phyloP scores from a whole-genome alignment of 2,797 vertebrate genomes.

The Eidolon dupreanum region DNA sequence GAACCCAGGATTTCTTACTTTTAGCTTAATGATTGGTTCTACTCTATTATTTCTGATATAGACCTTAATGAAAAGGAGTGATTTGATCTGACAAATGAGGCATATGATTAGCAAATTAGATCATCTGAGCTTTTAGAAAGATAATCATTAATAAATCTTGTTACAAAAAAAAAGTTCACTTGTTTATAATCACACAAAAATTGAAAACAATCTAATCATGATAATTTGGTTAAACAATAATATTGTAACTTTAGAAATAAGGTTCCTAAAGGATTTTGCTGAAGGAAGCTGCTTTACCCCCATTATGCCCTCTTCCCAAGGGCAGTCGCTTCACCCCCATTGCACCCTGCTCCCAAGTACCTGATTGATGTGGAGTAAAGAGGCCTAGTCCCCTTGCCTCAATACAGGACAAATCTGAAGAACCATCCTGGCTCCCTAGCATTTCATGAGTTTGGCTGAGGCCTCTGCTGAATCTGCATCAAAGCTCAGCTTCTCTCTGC shows the following conservation, averaged over 20 bases:
- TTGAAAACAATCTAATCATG: conserved; percentile 51
- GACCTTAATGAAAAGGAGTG: conserved; percentile 68
- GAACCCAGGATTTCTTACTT: conserved; percentile 25
- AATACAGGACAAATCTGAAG: neutral
- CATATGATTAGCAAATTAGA: conserved; percentile 74
- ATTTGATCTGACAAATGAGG: conserved; percentile 75
- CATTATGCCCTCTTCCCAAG: neutral
- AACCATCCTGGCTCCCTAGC: neutral
- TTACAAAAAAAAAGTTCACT: conserved; percentile 55
- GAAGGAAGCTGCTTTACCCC: neutral
- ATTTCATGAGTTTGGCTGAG: neutral
- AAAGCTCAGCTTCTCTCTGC: neutral
- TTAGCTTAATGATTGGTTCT: conserved; percentile 61
- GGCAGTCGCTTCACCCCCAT: neutral
- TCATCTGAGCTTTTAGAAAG: conserved; percentile 66
- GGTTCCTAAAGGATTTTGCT: neutral
- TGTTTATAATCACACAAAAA: conserved; percentile 68
- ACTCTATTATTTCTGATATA: conserved; percentile 74
- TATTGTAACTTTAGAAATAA: conserved; percentile 21
- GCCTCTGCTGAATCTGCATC: neutral
- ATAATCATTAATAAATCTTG: conserved; percentile 73
- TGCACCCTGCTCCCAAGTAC: neutral
- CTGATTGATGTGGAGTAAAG: neutral
- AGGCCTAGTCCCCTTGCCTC: neutral
- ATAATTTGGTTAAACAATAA: conserved; percentile 30